Evolutionary conservation across 2,797 vertebrate species (phyloP), one percentile per base, ranked within the genome.

Genomic region (Pampus argenteus): DNA sequence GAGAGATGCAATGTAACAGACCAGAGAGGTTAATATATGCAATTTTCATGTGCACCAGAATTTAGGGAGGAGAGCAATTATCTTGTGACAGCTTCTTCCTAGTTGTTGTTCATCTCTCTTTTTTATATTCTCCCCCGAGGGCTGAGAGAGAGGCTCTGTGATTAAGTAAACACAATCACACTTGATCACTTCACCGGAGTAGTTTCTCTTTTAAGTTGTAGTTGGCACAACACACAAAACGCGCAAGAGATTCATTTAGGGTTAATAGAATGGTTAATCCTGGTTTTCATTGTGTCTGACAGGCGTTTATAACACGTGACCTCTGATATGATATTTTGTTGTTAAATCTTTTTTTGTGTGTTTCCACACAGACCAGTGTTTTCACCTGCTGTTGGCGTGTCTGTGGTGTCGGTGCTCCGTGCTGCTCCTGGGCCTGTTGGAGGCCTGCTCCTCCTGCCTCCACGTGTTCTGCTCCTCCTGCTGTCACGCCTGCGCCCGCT

Each of bases 161-260:
- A 93, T 92, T 92, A 93, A 89, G 82, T 76, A 89, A 91, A 91
- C 86, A 89, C 84, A 86, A 88, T 89, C 88, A 78, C 82, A 84
- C 85, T 88, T 86, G 86, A 93, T 92, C 91, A 86, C 55, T 8
- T 44, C 62, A 0, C 72, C 69, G 29, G 44, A 66, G 66, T 42
- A 15, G 73, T 67, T 71, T 71, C 61, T 66, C 84, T 91, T 86
- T 91, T 49, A 90, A 85, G 63, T 86, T 40, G 47, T 17, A n/a
- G 20, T 45, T 26, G 81, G 73, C 73, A 76, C 56, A 23, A 74
- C 84, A 89, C 84, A 88, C 79, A 90, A 90, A 89, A 88, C 79
- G 82, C 4, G 57, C 9, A 0, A 58, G 79, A 78, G 87, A 90
- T 86, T 91, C 90, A 92, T 91, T 90, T 79, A 2, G 76, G 91